Evolutionary conservation across 2,888 invertebrate genomes (phyloP).

Genomic region (Phaedon cochleariae): DNA sequence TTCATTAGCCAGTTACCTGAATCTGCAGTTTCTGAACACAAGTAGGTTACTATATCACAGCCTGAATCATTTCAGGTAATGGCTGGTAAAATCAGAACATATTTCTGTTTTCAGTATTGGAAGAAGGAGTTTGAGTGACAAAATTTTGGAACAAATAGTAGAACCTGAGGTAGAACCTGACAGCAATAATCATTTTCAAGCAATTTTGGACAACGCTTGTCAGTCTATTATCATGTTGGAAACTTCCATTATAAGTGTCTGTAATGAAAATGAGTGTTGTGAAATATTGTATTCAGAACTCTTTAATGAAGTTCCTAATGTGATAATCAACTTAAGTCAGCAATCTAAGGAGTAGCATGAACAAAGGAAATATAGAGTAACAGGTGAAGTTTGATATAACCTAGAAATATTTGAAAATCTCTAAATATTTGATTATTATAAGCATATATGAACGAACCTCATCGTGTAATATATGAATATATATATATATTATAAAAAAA

Average conservation of each 20-base stretch:
- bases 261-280: not conserved
- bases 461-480: too few species aligned
- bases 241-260: not conserved
- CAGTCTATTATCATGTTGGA: constrained; percentile 14
- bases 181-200: constrained; percentile 4
- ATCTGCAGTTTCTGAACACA: constrained; percentile 22
- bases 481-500: too few species aligned
- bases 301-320: constrained; percentile 1
- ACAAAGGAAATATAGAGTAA: constrained; percentile 18
- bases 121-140: constrained; percentile 10
- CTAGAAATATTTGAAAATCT: not conserved
- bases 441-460: too few species aligned
- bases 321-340: constrained; percentile 5
- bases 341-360: constrained; percentile 18
- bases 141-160: constrained; percentile 5
- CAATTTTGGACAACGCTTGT: constrained; percentile 22
- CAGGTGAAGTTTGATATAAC: constrained; percentile 7
- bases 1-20: constrained; percentile 21
- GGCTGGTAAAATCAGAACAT: constrained; percentile 10
- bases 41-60: constrained; percentile 6
- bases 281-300: constrained; percentile 11
- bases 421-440: not conserved
- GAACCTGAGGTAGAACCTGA: not conserved
- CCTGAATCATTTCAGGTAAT: constrained; percentile 1
- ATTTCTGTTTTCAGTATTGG: constrained; percentile 11